Base-by-base conservation (phyloP, 2,113 vertebrate genomes). In the Andinoacara biseriatus region DNA sequence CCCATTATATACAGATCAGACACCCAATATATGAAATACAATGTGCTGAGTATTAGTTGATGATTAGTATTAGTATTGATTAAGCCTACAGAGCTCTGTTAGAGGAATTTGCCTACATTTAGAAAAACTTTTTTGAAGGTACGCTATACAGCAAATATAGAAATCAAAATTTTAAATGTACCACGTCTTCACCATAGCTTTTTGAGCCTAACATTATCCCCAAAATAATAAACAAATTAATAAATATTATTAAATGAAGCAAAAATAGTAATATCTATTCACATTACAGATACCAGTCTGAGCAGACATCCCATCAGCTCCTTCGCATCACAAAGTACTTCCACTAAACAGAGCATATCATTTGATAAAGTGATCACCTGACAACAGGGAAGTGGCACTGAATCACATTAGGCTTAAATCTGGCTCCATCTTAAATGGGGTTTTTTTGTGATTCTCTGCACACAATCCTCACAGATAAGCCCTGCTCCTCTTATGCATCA, bases 301-400 rank as follows among this genome's bases (percentile, higher is more conserved):
- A 74, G 58, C 52, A 57, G n/a, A 82, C 52, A 74, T 58, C 22
- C 52, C 7, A 46, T 40, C 46, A 29, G 33, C 38, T 59, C 40
- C n/a, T 59, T 79, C 58, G 79, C 78, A 74, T 24, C 13, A 8
- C 72, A 58, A 58, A 72, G 8, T 4, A 78, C 46, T 85, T 87
- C 75, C 62, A 83, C 86, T 86, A 79, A 87, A 75, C 84, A 72
- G 89, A 91, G 78, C 87, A 75, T 26, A 85, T 89, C 31, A 88
- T 91, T 89, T 62, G 65, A 77, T 80, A 72, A 60, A 75, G 58
- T 15, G 81, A 65, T 89, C 63, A 89, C 74, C 74, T 81, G 81
- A 88, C 75, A 87, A 81, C 11, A 58, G 5, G 14, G 61, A 85
- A 35, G 69, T 24, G n/a, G 76, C 54, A 85, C 78, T 63, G 58